Evolutionary conservation across 2,888 invertebrate species (phyloP).

Genomic region (Allygus modestus): DNA sequence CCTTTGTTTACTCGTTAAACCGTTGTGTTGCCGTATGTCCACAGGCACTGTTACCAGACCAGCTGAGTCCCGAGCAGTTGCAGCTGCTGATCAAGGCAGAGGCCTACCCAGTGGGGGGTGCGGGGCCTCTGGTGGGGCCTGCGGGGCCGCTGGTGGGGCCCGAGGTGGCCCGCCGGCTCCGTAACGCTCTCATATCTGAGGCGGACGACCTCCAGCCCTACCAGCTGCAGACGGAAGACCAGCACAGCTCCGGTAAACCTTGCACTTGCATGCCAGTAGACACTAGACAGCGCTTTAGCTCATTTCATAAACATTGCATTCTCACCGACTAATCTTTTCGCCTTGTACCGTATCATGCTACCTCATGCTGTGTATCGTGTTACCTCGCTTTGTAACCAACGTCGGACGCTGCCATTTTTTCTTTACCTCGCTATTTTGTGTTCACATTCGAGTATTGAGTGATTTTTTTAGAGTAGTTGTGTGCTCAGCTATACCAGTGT

Average conservation of each 20-base stretch:
- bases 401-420: background rate
- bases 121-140: background rate
- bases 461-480: background rate
- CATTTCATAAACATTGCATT: conserved; percentile 71
- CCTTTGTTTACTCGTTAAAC: too few species aligned
- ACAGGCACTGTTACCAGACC: conserved; percentile 46
- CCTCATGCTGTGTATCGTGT: background rate
- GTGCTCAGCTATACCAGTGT: background rate
- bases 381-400: background rate
- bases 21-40: background rate
- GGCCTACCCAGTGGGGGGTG: background rate
- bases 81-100: conserved; percentile 60
- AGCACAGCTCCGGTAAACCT: conserved; percentile 74
- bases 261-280: conserved; percentile 31
- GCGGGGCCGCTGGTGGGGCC: background rate
- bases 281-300: conserved; percentile 67
- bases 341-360: background rate
- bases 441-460: background rate
- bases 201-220: conserved; percentile 88
- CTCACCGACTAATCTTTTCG: background rate
- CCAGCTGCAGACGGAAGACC: conserved; percentile 86
- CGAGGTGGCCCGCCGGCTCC: conserved; percentile 73
- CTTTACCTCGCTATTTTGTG: background rate
- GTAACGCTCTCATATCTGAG: conserved; percentile 85
- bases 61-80: conserved; percentile 50